Evolutionary conservation across 2,113 vertebrate species (phyloP).

Genomic region (Tauraco erythrolophus): DNA sequence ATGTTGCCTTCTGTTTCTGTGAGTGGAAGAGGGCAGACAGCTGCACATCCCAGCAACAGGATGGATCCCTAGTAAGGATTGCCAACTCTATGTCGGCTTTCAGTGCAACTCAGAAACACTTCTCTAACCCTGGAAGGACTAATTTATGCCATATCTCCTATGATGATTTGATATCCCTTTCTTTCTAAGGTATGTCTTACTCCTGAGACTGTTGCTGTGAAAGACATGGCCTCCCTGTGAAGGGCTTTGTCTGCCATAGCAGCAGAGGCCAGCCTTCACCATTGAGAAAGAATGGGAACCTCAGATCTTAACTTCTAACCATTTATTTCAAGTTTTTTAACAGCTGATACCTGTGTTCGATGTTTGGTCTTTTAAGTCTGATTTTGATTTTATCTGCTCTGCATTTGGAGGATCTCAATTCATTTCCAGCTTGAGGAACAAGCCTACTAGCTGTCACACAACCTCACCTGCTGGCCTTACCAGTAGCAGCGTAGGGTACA

Average conservation of each 20-base stretch:
- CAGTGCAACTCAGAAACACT: neutral
- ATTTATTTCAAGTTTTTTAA: neutral
- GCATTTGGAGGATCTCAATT: neutral
- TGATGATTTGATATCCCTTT: neutral
- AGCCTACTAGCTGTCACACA: neutral
- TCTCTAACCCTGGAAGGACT: neutral
- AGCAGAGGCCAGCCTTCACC: neutral
- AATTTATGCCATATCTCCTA: neutral
- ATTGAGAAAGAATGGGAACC: neutral
- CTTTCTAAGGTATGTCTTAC: neutral
- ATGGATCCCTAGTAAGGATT: neutral
- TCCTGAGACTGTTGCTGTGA: neutral
- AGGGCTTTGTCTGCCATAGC: neutral
- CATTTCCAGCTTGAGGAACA: neutral
- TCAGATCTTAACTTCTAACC: neutral
- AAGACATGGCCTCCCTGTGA: neutral
- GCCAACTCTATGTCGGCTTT: neutral
- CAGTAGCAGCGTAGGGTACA: neutral
- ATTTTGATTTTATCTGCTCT: neutral
- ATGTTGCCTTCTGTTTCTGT: slow-evolving; percentile 34
- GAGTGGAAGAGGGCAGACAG: slow-evolving; percentile 33
- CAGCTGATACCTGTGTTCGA: neutral
- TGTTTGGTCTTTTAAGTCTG: neutral
- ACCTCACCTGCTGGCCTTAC: neutral
- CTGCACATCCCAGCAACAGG: neutral